Conservation (phyloP, 2,888 invertebrate species). For the Ornithoptera alexandrae region DNA sequence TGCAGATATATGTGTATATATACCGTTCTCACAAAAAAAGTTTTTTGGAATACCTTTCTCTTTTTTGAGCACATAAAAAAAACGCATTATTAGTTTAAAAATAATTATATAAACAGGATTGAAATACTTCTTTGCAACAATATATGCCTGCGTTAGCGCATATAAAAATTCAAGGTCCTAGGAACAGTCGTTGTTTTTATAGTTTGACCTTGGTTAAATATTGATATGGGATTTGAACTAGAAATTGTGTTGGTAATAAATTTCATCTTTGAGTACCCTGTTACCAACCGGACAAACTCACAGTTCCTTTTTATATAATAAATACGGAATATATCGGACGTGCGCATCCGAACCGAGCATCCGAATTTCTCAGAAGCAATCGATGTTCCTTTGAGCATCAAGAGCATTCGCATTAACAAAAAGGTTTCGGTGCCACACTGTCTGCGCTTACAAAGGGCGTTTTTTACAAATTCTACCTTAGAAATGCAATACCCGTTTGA, state of each 20-base stretch:
- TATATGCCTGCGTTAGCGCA: not conserved
- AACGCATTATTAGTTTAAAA: too few relatives aligned
- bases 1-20: too few relatives aligned
- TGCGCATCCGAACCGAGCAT: conserved; percentile 34
- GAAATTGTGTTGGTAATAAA: not conserved
- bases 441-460: conserved; percentile 72
- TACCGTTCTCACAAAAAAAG: too few relatives aligned
- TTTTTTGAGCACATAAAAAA: not conserved
- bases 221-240: not conserved
- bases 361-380: conserved; percentile 61
- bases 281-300: not conserved
- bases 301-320: not conserved
- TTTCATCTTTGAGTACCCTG: not conserved
- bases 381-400: conserved; percentile 44
- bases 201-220: not conserved
- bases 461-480: conserved; percentile 67
- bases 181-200: not conserved
- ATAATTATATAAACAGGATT: too few relatives aligned
- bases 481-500: conserved; percentile 57
- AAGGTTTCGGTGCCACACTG: conserved; percentile 73
- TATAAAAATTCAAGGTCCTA: not conserved
- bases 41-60: not conserved
- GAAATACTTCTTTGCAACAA: not conserved
- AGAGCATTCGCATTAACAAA: conserved; percentile 65
- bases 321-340: conserved; percentile 8